Evolutionary conservation across 30 jellyfish, hydroid and myxozoan species (phyloP).

Genomic region (Nemopilema nomurai): DNA sequence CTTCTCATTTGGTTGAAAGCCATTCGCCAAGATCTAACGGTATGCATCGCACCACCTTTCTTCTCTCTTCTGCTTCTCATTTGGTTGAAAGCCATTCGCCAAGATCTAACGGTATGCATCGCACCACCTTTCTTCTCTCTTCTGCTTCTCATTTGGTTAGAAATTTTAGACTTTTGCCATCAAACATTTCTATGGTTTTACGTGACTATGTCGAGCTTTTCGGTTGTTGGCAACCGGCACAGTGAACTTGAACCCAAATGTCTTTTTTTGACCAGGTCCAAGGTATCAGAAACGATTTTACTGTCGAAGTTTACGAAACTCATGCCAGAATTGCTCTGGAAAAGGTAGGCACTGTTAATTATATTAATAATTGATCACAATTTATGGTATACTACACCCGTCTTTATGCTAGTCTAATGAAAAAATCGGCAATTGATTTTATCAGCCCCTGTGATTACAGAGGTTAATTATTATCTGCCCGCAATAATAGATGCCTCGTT

Average conservation of each 20-base stretch:
- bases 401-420: too few species aligned
- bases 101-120: conserved; percentile 86
- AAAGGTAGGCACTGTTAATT: conserved; percentile 53
- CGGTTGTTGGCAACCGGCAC: too few species aligned
- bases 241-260: too few species aligned
- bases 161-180: conserved; percentile 17
- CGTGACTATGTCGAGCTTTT: too few species aligned
- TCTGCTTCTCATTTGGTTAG: too few species aligned
- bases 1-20: too few species aligned
- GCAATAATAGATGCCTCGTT: not conserved
- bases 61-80: too few species aligned
- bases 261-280: conserved; percentile 95
- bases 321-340: conserved; percentile 99
- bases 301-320: conserved; percentile 96
- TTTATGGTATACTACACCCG: not conserved
- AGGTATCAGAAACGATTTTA: conserved; percentile 95
- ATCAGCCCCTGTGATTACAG: not conserved
- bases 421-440: not conserved
- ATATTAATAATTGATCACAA: not conserved
- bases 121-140: not conserved
- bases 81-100: conserved; percentile 94
- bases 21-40: conserved; percentile 97
- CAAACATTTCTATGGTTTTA: not conserved
- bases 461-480: not conserved
- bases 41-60: not conserved